Percentiles rank a stretch among this genome's conserved stretches.
Evolutionary conservation across 2,797 vertebrate species (phyloP).

Genomic region (Pyrocephalus nanus): DNA sequence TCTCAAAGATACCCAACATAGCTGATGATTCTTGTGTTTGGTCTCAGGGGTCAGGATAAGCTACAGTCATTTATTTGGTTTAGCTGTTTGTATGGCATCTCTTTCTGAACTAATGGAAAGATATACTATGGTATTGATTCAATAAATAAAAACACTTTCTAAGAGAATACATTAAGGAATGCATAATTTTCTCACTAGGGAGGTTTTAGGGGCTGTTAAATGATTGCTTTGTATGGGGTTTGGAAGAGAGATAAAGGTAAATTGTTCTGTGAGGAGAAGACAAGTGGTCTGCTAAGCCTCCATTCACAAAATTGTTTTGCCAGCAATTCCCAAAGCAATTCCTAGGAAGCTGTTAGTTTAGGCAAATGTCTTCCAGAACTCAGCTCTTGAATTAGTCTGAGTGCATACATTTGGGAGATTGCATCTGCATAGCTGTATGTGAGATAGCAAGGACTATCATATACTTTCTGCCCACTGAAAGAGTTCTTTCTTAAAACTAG

Average conservation of each 20-base stretch:
- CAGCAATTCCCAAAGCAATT: neutral
- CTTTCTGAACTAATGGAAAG: neutral
- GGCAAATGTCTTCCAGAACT: neutral
- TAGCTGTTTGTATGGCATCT: neutral
- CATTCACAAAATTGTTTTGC: neutral
- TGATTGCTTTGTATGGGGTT: neutral
- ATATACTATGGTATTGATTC: neutral
- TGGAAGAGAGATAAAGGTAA: neutral
- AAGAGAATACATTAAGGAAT: neutral
- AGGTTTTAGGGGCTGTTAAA: neutral
- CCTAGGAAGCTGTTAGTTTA: neutral
- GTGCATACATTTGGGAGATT: neutral
- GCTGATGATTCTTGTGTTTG: neutral
- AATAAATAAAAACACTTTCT: neutral
- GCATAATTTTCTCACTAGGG: neutral
- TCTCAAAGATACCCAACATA: rapidly evolving
- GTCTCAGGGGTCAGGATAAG: neutral
- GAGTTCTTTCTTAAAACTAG: neutral
- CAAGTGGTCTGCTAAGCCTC: neutral
- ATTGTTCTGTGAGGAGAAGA: neutral
- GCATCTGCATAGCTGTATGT: neutral
- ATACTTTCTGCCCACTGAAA: neutral
- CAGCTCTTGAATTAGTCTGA: neutral
- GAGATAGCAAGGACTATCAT: neutral
- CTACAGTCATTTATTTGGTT: neutral